A percentile compares a stretch with the other conserved stretches of the same genome.
phyloP scores from a whole-genome alignment of 1,140 invertebrate species.

The Pollicipes pollicipes region DNA sequence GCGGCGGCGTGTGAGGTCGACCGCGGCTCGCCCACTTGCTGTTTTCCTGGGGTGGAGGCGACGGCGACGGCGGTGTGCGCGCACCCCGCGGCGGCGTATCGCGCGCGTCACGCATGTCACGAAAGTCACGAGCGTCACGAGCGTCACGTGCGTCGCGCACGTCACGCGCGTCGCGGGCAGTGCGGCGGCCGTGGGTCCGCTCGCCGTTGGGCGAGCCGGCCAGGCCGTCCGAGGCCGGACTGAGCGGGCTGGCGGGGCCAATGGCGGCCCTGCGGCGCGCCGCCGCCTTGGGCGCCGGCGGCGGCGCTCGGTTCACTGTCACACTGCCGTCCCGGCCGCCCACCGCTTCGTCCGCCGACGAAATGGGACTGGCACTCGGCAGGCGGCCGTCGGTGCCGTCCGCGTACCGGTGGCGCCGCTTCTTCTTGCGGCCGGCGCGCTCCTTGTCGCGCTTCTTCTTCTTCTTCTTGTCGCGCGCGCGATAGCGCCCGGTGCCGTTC shows the following conservation, averaged over 20 bases:
- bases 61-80: not conserved
- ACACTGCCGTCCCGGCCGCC: no score
- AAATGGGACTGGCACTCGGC: not conserved
- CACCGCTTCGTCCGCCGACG: not conserved
- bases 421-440: not conserved
- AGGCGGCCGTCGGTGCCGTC: not conserved
- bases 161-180: not conserved
- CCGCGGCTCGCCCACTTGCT: conserved; percentile 10
- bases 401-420: not conserved
- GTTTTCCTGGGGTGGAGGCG: no score
- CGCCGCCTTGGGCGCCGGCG: not conserved
- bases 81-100: conserved; percentile 4
- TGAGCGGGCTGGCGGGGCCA: not conserved
- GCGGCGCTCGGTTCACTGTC: no score
- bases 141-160: not conserved
- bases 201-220: conserved; percentile 1
- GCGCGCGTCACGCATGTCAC: not conserved
- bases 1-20: not conserved
- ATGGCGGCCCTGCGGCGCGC: not conserved
- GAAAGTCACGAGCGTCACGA: not conserved
- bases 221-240: not conserved
- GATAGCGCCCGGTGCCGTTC: not conserved
- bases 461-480: not conserved
- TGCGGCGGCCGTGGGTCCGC: not conserved
- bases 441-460: not conserved